Base-by-base conservation (phyloP, 1,140 invertebrate genomes). In the Tetramorium alpestre region DNA sequence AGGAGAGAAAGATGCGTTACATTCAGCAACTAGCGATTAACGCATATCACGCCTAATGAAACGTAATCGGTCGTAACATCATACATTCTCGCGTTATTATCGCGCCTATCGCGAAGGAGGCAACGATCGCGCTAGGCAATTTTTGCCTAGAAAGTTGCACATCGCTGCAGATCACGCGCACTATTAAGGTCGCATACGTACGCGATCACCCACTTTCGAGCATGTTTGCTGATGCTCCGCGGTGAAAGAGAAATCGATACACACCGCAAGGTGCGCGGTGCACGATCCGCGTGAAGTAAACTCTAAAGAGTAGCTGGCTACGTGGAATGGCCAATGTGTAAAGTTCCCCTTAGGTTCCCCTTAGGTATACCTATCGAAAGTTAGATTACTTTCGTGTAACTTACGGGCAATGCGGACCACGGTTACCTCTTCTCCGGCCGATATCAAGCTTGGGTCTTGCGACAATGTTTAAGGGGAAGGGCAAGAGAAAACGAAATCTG, bases 121-220 rank as follows among this genome's bases (percentile, higher is more conserved):
- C 54, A 49, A 62, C 47, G 41, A 25, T 47, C n/a, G 82, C 25
- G 22, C 11, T 10, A 47, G 16, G 38, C 38, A 44, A 65, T 85
- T 88, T 88, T 90, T 89, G 75, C 73, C 73, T 89, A 78, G 88
- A 90, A 87, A 90, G 89, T 78, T 84, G 75, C 81, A 81, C 65
- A 69, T 62, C 51, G 69, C 22, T 76, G 80, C 51, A 77, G 81
- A 73, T 85, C 77, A 78, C 38, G 88, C 49, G 54, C 77, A 18
- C 44, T 67, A 89, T 91, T 90, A 90, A 90, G 87, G 51, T 54
- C 81, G 89, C 65, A 33, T 62, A 28, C 41, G 65, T 60, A 58
- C 67, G 85, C 65, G 87, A 91, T 91, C 90, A 86, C 90, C 87
- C 85, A 92, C 91, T 92, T 92, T 92, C 91, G 58, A 77, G 72